Evolutionary conservation across 1,140 invertebrate genomes (phyloP), one percentile per base, ranked within the genome.

Genomic region (Drosophila oshimai): DNA sequence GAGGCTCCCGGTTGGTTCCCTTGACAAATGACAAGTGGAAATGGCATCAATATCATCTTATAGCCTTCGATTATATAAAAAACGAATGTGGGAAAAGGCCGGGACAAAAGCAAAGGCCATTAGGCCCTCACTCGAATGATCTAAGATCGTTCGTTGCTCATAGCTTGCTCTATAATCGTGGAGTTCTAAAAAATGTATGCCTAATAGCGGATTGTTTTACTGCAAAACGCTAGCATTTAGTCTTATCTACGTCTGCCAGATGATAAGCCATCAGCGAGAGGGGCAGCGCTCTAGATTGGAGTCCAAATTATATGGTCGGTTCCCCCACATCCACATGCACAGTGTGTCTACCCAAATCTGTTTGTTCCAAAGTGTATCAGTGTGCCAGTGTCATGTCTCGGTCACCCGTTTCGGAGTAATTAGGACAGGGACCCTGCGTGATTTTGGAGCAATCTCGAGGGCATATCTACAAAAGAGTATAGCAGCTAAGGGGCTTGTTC

Each of bases 241-340:
- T 36, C 62, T 67, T 67, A 67, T 67, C 62, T 50, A 41, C 61
- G 55, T 41, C 33, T 17, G 22, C 12, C 24, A n/a, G 10, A 20
- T 33, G 62, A 67, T 67, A 67, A 67, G 62, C 62, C 62, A 67
- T 67, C 62, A 26, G 36, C 9, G 26, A 42, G 24, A 61, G 36
- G 54, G 22, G 31, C 22, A n/a, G 33, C n/a, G 58, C 42, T 37
- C 26, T 39, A 67, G 58, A 67, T 67, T 65, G 44, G 58, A 26
- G 34, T 50, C 62, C 2, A 67, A 67, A 67, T 67, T 67, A 67
- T 67, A 67, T 67, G 60, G 60, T 22, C 18, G 15, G 36, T 20
- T 55, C 17, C 50, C 47, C n/a, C 37, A 42, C 36, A 42, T n/a
- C n/a, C n/a, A n/a, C n/a, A n/a, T n/a, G n/a, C 17, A 46, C n/a